Base-by-base conservation (phyloP, 2,113 vertebrate genomes). In the Melospiza georgiana region DNA sequence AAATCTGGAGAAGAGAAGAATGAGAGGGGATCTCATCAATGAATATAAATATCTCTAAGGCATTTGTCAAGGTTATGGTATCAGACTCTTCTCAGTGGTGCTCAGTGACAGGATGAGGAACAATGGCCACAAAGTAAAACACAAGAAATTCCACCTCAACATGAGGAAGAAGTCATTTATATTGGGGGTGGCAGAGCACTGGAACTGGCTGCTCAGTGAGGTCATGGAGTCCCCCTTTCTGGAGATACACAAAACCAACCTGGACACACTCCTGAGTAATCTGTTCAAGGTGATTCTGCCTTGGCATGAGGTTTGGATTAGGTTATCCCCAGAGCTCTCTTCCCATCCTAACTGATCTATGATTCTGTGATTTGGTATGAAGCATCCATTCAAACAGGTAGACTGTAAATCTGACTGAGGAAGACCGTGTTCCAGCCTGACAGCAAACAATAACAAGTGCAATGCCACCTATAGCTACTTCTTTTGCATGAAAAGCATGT, bases 371-470 rank as follows among this genome's bases (percentile, higher is more conserved):
- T 46, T 54, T n/a, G 55, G 9, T 18, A 39, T 31, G 28, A 86
- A 71, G 12, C 35, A 77, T 28, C 31, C 6, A 31, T 41, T 66
- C 31, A 46, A n/a, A 67, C 5, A 39, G 4, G 17, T 48, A 61
- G 35, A n/a, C 24, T 37, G 15, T 16, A 73, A 23, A 33, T 59
- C 17, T 71, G 41, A 43, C 31, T 41, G 43, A 74, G 14, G 19
- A 59, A 17, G 23, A 30, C 2, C 0, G 0, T 31, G 8, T 80
- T 83, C 20, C 46, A 83, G 10, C 6, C 15, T 65, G 21, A 35
- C 9, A 15, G 23, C 4, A 27, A 7, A 39, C 11, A 71, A 25
- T 41, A 74, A 3, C 3, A 69, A 46, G 15, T 52, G 22, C 5
- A 59, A 17, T 65, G 11, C 6, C 17, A 52, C 22, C 33, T 39